phyloP scores from a whole-genome alignment of 2,797 vertebrate genomes.

The Streptopelia turtur region DNA sequence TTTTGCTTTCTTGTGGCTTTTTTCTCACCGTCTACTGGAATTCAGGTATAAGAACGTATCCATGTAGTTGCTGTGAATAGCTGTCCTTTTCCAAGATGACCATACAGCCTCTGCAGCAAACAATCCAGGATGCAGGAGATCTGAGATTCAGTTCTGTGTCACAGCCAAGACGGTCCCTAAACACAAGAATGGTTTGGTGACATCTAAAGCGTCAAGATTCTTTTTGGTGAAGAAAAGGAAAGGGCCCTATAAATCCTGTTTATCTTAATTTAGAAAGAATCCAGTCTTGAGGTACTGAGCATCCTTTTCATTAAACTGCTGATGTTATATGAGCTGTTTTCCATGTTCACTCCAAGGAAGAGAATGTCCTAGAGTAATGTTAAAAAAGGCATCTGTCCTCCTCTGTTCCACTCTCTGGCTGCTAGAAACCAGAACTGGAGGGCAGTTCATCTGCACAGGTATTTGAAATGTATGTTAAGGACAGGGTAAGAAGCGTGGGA shows the following conservation, averaged over 20 bases:
- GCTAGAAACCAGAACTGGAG: background rate
- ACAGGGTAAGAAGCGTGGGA: accelerated
- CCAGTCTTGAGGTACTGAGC: background rate
- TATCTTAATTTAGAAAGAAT: conserved; percentile 22
- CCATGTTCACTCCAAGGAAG: background rate
- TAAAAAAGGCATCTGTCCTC: background rate
- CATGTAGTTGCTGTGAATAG: background rate
- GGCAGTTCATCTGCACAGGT: background rate
- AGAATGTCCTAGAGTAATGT: background rate
- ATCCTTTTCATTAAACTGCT: conserved; percentile 14
- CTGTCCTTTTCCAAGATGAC: background rate
- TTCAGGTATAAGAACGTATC: background rate
- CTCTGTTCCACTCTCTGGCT: background rate
- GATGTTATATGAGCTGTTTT: background rate
- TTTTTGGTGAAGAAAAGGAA: background rate
- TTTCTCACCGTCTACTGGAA: background rate
- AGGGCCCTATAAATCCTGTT: background rate
- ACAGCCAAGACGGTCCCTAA: background rate
- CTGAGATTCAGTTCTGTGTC: background rate
- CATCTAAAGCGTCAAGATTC: background rate
- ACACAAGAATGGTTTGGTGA: background rate
- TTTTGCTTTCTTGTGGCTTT: background rate
- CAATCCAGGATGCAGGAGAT: background rate
- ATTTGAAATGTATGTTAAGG: background rate
- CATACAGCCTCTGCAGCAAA: background rate